Evolutionary conservation across 2,888 invertebrate species (phyloP), one percentile per base, ranked within the genome.

Genomic region (Apotomis capreana): DNA sequence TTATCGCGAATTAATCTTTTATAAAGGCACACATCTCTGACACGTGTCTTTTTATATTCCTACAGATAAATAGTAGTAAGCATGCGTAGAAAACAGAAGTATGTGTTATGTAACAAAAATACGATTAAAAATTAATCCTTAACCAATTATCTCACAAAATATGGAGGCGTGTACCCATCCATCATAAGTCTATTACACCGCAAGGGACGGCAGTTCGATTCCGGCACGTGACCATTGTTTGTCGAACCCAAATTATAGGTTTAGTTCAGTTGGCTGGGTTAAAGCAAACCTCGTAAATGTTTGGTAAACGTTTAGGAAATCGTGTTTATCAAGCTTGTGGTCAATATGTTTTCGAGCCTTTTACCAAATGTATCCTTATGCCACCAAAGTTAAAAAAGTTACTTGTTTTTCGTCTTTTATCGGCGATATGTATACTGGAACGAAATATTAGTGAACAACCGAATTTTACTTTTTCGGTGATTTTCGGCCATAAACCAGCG

Each of bases 181-280:
- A 81, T 82, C 83, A 82, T 75, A 64, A 71, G 74, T 73, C 71
- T 74, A 75, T 76, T 73, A 74, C 73, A 70, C 57, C 65, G 15
- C 60, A 44, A 46, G 59, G 70, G 63, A 69, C 74, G 74, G 65
- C 74, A 75, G 76, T 76, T 76, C 75, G 13, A 71, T 72, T 54
- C 12, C 55, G 81, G 68, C 89, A 88, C 89, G 89, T 89, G 90
- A 52, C 84, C 77, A 81, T 89, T 89, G 88, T 89, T 86, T 84
- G 65, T 57, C 55, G 85, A 75, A 73, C 79, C 74, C 79, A 87
- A 88, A 89, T 89, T 89, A 88, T 78, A 81, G 83, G 77, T 78
- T 71, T 79, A 77, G 77, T 75, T 75, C 79, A 74, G 51, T 15
- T 26, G 15, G 62, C n/a, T 51, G 61, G 55, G 37, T 51, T 65